These are phyloP conservation scores for Anser cygnoides DNA, from an alignment of 2,113 vertebrate species.

Conservation along the genomic window DNA sequence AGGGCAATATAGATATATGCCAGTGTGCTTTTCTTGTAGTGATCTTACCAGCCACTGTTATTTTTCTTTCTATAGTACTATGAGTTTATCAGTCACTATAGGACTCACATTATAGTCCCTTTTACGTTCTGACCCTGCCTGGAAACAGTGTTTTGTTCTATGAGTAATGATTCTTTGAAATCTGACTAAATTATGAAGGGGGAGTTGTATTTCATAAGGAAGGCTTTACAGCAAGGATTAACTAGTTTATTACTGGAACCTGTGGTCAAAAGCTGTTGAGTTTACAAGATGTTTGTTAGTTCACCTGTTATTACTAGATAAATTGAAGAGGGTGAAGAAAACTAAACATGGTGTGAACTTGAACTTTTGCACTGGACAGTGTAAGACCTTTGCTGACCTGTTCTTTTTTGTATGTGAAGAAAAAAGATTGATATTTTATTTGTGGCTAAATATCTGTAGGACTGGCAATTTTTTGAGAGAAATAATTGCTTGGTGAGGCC, in stretches of 20 bases:
- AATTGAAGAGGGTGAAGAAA: not conserved
- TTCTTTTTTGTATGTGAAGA: not conserved
- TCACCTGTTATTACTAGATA: not conserved
- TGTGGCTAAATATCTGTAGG: not conserved
- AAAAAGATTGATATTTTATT: not conserved
- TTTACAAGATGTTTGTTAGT: not conserved
- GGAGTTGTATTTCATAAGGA: not conserved
- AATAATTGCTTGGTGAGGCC: not conserved
- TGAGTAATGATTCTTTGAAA: not conserved
- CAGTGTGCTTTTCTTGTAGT: not conserved
- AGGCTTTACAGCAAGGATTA: not conserved
- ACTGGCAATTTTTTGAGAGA: not conserved
- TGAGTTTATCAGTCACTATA: not conserved
- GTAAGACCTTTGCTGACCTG: not conserved
- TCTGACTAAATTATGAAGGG: not conserved
- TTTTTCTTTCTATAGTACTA: not conserved
- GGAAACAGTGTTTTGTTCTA: not conserved
- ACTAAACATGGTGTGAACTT: not conserved
- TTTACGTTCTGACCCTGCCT: not conserved
- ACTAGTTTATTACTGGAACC: not conserved
- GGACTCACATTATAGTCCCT: not conserved
- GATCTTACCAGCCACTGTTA: not conserved
- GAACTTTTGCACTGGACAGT: not conserved
- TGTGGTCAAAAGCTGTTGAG: not conserved
- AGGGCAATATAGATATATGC: not conserved